Base-by-base conservation (phyloP, 2,888 invertebrate species). In the Seira musarum region DNA sequence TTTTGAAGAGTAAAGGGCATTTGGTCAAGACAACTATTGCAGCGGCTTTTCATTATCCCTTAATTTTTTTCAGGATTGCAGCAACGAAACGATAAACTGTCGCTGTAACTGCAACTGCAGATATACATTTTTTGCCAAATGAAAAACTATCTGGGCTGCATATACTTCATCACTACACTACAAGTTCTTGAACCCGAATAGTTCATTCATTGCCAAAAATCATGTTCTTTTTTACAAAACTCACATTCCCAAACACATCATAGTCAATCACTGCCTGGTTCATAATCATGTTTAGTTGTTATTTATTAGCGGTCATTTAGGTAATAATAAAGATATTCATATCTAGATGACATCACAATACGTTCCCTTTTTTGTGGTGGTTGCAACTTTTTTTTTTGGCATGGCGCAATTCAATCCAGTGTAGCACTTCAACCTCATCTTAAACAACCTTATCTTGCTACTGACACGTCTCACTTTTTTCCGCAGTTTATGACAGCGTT, bases 281-380 rank as follows among this genome's bases (percentile, higher is more conserved):
- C 53, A 30, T 53, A 53, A 53, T 53, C 53, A 53, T 17, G 53
- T 53, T 8, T 3, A n/a, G n/a, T 53, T 53, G 53, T n/a, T 8
- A 53, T 53, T 53, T 53, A 53, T 53, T 53, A 53, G 53, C 17
- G 53, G 17, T 13, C 53, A n/a, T 53, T 53, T 53, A 53, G 15
- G 53, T 13, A 53, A 53, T 53, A 53, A 53, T 53, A 53, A 53
- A 53, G 53, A 53, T 30, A 53, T 53, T 53, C 53, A 53, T 53
- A 53, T 53, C 53, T n/a, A 53, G 53, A 53, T 53, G 53, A 53
- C 53, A n/a, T 53, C 53, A 53, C 17, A 53, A 53, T 53, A 30
- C 30, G 30, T 30, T 30, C 30, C 30, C 30, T 30, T 30, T n/a
- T n/a, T n/a, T n/a, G n/a, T n/a, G n/a, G n/a, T n/a, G n/a, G n/a